Evolutionary conservation across 37 sponge, comb jelly and placozoan species (phyloP).

Genomic region (Aphrocallistes beatrix): DNA sequence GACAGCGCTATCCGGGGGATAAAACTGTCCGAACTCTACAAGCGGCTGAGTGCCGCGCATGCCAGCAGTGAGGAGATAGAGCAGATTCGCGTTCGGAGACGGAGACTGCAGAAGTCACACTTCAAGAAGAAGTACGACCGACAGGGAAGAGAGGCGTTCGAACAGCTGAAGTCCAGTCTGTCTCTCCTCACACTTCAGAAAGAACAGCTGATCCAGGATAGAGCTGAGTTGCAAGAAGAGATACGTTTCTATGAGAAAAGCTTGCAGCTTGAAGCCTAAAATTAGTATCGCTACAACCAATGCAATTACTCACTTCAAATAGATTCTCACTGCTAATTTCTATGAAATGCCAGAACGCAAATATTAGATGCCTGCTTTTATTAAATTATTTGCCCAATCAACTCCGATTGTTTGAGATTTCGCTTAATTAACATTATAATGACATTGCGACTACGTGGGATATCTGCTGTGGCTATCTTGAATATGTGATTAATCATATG

Average conservation of each 20-base stretch:
- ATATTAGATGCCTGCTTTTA: no score
- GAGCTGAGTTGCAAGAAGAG: neutral
- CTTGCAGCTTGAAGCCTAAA: no score
- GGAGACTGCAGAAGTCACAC: neutral
- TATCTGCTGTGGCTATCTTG: no score
- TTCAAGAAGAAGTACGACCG: constrained; percentile 1
- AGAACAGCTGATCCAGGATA: neutral
- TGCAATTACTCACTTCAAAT: no score
- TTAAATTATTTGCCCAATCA: no score
- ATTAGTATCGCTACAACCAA: no score
- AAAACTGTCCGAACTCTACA: neutral
- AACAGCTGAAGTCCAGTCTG: neutral
- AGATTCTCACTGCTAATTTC: no score
- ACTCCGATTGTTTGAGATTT: no score
- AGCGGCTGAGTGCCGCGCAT: neutral
- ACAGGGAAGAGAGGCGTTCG: neutral
- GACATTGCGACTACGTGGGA: no score
- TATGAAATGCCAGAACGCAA: no score
- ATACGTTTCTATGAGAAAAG: neutral
- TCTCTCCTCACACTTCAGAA: neutral
- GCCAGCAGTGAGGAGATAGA: constrained; percentile 3
- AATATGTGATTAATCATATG: no score
- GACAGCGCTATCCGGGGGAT: neutral
- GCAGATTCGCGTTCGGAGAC: neutral
- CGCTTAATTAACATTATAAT: no score